phyloP scores from a whole-genome alignment of 2,113 vertebrate genomes.

The Vulpes ferrilata region DNA sequence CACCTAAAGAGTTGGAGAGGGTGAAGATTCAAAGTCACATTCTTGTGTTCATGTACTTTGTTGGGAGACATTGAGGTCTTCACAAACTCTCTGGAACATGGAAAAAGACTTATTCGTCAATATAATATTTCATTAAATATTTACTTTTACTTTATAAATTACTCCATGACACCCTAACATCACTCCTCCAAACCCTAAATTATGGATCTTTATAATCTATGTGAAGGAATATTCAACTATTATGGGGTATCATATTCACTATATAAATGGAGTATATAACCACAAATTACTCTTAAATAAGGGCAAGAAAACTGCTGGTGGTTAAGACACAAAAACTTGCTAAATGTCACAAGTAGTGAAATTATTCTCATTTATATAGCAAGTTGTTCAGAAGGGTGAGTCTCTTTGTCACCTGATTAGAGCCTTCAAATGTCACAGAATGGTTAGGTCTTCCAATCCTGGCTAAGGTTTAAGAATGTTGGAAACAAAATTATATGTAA shows the following conservation, averaged over 20 bases:
- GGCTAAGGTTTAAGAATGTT: neutral
- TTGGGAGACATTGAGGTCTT: neutral
- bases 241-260: neutral
- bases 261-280: neutral
- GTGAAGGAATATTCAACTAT: neutral
- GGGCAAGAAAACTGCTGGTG: neutral
- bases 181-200: neutral
- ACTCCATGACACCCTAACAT: neutral
- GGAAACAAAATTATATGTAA: conserved; percentile 48
- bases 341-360: conserved; percentile 17
- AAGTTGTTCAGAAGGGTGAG: neutral
- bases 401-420: conserved; percentile 43
- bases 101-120: neutral
- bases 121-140: conserved; percentile 23
- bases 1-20: neutral
- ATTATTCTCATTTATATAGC: neutral
- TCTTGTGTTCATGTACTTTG: neutral
- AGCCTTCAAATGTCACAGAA: conserved; percentile 49
- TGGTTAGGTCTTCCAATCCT: neutral
- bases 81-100: neutral
- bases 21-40: neutral
- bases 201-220: neutral
- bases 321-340: conserved; percentile 31
- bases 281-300: conserved; percentile 44
- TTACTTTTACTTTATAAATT: conserved; percentile 40